phyloP scores from a whole-genome alignment of 2,888 invertebrate genomes.

The Serrognathus titanus region DNA sequence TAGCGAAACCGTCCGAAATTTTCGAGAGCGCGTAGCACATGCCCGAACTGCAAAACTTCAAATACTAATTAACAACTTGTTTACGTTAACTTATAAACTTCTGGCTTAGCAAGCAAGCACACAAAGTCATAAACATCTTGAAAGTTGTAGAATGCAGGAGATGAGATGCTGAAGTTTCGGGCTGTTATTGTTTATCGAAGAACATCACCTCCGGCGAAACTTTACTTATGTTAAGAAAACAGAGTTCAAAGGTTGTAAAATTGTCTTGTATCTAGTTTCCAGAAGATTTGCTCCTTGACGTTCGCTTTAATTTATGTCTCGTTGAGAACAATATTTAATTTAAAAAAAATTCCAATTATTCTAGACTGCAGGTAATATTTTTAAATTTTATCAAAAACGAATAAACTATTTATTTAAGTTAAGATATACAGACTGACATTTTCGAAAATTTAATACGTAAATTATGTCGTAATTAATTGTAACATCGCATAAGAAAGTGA shows the following conservation, averaged over 20 bases:
- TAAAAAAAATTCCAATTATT: background rate
- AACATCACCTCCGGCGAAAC: conserved; percentile 29
- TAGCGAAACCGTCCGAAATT: no score
- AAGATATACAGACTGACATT: no score
- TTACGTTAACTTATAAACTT: conserved; percentile 18
- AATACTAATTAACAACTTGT: conserved; percentile 10
- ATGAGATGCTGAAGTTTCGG: conserved; percentile 21
- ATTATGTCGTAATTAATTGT: no score
- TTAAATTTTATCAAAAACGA: no score
- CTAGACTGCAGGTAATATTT: no score
- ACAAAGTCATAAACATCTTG: conserved; percentile 23
- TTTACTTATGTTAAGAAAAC: conserved; percentile 18
- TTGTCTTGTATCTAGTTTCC: no score
- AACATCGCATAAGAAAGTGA: no score
- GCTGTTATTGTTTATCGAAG: conserved; percentile 34
- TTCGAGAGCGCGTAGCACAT: background rate
- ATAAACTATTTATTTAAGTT: no score
- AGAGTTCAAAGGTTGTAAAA: background rate
- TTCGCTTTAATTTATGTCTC: background rate
- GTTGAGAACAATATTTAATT: background rate
- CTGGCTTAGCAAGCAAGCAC: conserved; percentile 13
- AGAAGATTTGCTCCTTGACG: background rate
- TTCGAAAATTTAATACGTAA: no score
- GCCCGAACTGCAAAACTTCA: conserved; percentile 1
- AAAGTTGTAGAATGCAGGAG: conserved; percentile 7